These are phyloP conservation scores for Leuctra nigra DNA, from an alignment of 2,888 invertebrate species.

Conservation along the genomic window DNA sequence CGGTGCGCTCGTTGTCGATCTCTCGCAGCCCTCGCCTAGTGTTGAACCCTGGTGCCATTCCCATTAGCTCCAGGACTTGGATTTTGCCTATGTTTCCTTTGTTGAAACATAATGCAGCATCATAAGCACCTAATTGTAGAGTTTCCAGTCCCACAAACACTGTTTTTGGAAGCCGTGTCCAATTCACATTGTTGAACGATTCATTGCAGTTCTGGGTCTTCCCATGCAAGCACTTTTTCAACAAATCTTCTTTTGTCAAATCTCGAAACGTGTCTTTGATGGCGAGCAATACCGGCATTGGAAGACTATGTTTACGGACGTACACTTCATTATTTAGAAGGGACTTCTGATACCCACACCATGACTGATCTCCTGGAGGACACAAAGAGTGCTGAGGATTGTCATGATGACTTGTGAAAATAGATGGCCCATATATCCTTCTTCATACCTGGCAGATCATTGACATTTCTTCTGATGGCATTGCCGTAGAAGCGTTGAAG, in stretches of 20 bases:
- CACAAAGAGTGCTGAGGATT: conserved; percentile 24
- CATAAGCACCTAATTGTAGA: background rate
- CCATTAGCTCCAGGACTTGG: background rate
- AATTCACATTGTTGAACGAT: conserved; percentile 1
- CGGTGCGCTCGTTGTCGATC: background rate
- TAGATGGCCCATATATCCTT: conserved; percentile 26
- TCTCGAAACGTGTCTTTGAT: conserved; percentile 24
- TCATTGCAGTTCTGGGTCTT: conserved; percentile 20
- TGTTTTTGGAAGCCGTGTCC: background rate
- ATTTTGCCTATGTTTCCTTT: background rate
- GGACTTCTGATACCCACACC: conserved; percentile 21
- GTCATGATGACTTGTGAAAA: conserved; percentile 26
- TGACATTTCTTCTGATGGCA: conserved; percentile 22
- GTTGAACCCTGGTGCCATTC: background rate
- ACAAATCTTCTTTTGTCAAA: conserved; percentile 11
- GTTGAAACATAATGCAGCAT: background rate
- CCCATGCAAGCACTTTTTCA: conserved; percentile 21
- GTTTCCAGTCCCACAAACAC: background rate
- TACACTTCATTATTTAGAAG: background rate
- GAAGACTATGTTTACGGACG: conserved; percentile 18
- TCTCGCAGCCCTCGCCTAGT: background rate
- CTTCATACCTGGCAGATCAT: conserved; percentile 18
- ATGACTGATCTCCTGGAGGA: conserved; percentile 19
- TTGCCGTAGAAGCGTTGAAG: conserved; percentile 23
- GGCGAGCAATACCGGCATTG: conserved; percentile 17